These are phyloP conservation scores for Aporrectodea caliginosa DNA, from an alignment of 1,140 invertebrate species.

Conservation along the genomic window DNA sequence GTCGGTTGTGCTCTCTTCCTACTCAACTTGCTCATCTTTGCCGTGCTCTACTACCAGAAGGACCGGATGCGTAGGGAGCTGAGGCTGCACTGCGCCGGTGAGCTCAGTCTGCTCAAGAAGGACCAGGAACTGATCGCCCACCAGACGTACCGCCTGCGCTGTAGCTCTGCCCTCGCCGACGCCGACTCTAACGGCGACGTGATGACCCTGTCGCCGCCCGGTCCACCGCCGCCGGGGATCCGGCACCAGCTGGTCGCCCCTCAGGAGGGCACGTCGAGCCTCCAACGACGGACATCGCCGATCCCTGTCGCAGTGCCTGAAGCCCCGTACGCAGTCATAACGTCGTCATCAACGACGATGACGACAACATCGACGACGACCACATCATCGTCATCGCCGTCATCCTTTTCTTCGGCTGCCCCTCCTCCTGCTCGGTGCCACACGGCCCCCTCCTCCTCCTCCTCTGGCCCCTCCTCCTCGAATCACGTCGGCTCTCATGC, in stretches of 20 bases:
- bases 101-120: conserved; percentile 10
- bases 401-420: not conserved
- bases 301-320: not conserved
- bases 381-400: not conserved
- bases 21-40: conserved; percentile 86
- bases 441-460: too few species aligned
- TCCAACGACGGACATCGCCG: not conserved
- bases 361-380: not conserved
- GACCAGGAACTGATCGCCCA: conserved; percentile 19
- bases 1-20: conserved; percentile 85
- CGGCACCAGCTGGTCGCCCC: not conserved
- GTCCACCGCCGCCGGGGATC: not conserved
- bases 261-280: not conserved
- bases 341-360: not conserved
- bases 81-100: conserved; percentile 5
- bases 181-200: not conserved
- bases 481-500: too few species aligned
- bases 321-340: not conserved
- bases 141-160: not conserved
- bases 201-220: not conserved
- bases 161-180: not conserved
- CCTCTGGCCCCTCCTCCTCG: too few species aligned
- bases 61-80: conserved; percentile 56
- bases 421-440: too few species aligned
- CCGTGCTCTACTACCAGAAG: conserved; percentile 86